phyloP scores from a whole-genome alignment of 2,797 vertebrate genomes.

The Channallabes apus region DNA sequence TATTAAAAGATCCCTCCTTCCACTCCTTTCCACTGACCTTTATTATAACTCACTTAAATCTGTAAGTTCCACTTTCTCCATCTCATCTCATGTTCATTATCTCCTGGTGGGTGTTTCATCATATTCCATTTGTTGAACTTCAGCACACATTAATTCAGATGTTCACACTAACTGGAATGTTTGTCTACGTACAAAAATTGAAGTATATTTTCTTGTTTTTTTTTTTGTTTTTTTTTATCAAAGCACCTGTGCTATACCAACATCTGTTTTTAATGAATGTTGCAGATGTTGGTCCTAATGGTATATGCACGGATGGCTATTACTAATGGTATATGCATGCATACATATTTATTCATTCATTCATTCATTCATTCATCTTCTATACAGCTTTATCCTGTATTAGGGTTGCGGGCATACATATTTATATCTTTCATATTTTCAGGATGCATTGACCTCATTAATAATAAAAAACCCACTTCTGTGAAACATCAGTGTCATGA shows the following conservation, averaged over 20 bases:
- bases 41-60: conserved; percentile 31
- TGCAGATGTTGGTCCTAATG: not conserved
- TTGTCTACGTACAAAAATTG: not conserved
- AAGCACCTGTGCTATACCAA: not conserved
- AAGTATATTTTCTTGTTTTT: not conserved
- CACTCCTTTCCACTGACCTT: conserved; percentile 20
- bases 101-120: not conserved
- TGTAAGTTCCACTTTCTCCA: not conserved
- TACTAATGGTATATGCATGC: conserved; percentile 1
- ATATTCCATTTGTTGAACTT: not conserved
- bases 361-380: too few relatives aligned
- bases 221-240: not conserved
- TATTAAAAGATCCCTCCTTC: conserved; percentile 25
- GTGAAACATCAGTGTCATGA: not conserved
- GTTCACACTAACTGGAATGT: not conserved
- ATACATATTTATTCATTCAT: not conserved
- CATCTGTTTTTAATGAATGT: not conserved
- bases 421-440: not conserved
- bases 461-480: conserved; percentile 30
- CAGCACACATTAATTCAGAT: conserved; percentile 8
- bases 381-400: too few relatives aligned
- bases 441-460: conserved; percentile 27
- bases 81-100: conserved; percentile 30
- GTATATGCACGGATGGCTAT: not conserved
- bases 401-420: too few relatives aligned